A percentile compares a stretch with the other conserved stretches of the same genome.
Conservation (phyloP, 1,140 invertebrate species). For the Riptortus pedestris region DNA sequence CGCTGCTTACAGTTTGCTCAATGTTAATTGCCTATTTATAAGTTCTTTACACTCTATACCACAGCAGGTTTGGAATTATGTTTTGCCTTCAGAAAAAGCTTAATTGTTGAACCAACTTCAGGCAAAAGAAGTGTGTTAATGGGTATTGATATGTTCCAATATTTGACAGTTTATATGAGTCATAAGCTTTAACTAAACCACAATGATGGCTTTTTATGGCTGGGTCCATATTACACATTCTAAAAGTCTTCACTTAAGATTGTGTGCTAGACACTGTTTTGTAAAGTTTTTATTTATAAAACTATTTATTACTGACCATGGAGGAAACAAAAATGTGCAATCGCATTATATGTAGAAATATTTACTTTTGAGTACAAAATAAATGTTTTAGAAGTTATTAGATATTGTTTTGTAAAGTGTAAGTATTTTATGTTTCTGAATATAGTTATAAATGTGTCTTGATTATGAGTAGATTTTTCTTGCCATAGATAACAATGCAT, state of each 20-base stretch:
- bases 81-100: neutral
- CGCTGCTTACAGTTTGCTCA: conserved; percentile 16
- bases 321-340: conserved; percentile 22
- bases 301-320: conserved; percentile 13
- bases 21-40: conserved; percentile 11
- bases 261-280: conserved; percentile 25
- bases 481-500: conserved; percentile 5
- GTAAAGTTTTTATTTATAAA: conserved; percentile 24
- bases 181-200: conserved; percentile 21
- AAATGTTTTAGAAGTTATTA: conserved; percentile 22
- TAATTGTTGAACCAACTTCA: too few species aligned
- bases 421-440: conserved; percentile 21
- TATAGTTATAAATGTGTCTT: conserved; percentile 12
- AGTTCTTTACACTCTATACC: conserved; percentile 3
- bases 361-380: conserved; percentile 26
- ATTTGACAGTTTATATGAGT: conserved; percentile 3
- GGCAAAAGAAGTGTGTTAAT: too few species aligned
- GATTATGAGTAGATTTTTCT: conserved; percentile 19
- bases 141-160: too few species aligned
- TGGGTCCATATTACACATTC: conserved; percentile 27
- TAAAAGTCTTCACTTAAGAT: conserved; percentile 26
- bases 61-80: conserved; percentile 9
- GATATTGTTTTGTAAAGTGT: conserved; percentile 20
- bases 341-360: conserved; percentile 16
- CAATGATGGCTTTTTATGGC: conserved; percentile 25